phyloP scores from a whole-genome alignment of 2,113 vertebrate species.

The Bufo gargarizans region DNA sequence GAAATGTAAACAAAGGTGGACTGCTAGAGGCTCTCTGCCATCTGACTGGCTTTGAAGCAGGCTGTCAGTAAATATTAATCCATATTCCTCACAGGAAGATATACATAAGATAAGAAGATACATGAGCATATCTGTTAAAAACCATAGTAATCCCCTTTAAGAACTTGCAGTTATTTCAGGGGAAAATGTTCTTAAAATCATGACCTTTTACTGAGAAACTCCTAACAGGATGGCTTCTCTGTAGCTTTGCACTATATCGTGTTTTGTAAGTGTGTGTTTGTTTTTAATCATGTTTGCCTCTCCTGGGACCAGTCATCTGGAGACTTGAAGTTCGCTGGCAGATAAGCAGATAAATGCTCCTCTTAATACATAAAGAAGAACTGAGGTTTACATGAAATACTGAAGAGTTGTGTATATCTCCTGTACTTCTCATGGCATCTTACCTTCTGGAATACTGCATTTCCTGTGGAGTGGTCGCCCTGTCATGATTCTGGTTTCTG shows the following conservation, averaged over 20 bases:
- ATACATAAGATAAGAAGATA: too few species aligned
- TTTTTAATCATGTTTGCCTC: conserved; percentile 14
- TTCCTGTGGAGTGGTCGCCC: background rate
- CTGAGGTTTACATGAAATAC: background rate
- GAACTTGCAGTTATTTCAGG: background rate
- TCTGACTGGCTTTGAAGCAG: too few species aligned
- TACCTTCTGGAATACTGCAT: background rate
- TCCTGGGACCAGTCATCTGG: conserved; percentile 47
- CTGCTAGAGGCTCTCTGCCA: too few species aligned
- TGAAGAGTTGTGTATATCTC: background rate
- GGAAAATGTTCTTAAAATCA: background rate
- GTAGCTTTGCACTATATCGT: background rate
- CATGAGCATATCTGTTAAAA: too few species aligned
- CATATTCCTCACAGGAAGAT: too few species aligned
- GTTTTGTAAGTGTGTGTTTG: background rate
- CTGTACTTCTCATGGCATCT: background rate
- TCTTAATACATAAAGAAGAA: background rate
- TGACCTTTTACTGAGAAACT: background rate
- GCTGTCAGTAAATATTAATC: too few species aligned
- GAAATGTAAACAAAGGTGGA: background rate
- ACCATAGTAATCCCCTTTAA: too few species aligned
- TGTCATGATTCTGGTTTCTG: conserved; percentile 54
- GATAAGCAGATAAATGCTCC: conserved; percentile 10
- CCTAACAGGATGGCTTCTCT: background rate
- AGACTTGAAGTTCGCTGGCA: conserved; percentile 27